These are phyloP conservation scores for Sinohyriopsis cumingii DNA, from an alignment of 2,888 invertebrate genomes.

Conservation along the genomic window DNA sequence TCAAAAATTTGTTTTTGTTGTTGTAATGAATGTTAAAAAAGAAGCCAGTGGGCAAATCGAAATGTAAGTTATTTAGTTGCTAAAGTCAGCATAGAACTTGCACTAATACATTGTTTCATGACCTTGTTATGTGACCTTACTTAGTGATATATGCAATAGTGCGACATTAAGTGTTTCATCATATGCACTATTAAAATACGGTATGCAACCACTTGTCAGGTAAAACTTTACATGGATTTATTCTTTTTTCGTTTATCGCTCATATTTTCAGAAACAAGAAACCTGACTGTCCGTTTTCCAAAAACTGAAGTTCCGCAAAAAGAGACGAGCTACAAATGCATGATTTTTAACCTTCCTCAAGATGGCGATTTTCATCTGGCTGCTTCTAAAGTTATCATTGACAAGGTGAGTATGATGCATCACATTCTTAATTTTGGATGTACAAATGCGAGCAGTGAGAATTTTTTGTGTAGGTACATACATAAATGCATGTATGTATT, in stretches of 20 bases:
- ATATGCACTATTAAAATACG: too few relatives aligned
- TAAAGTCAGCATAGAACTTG: too few relatives aligned
- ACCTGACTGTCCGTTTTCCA: slow-evolving; percentile 30
- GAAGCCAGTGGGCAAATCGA: too few relatives aligned
- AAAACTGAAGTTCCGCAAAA: slow-evolving; percentile 23
- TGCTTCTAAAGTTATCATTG: slow-evolving; percentile 36
- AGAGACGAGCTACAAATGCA: slow-evolving; percentile 43
- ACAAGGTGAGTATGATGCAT: slow-evolving; percentile 43
- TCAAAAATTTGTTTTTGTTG: too few relatives aligned
- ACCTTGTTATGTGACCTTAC: too few relatives aligned
- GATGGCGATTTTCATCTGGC: slow-evolving; percentile 41
- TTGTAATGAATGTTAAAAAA: too few relatives aligned
- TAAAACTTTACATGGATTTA: too few relatives aligned
- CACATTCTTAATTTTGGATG: slow-evolving; percentile 39
- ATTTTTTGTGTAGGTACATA: too few relatives aligned
- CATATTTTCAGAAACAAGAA: slow-evolving; percentile 27
- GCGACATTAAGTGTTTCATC: background rate
- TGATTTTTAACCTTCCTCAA: slow-evolving; percentile 38
- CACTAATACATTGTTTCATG: too few relatives aligned
- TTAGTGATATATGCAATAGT: background rate
- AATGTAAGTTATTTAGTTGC: too few relatives aligned
- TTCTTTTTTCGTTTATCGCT: background rate
- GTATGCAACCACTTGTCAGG: too few relatives aligned
- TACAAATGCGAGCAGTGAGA: slow-evolving; percentile 11
- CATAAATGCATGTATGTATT: too few relatives aligned